phyloP scores from a whole-genome alignment of 2,113 vertebrate species.

The Actinemys pallida region DNA sequence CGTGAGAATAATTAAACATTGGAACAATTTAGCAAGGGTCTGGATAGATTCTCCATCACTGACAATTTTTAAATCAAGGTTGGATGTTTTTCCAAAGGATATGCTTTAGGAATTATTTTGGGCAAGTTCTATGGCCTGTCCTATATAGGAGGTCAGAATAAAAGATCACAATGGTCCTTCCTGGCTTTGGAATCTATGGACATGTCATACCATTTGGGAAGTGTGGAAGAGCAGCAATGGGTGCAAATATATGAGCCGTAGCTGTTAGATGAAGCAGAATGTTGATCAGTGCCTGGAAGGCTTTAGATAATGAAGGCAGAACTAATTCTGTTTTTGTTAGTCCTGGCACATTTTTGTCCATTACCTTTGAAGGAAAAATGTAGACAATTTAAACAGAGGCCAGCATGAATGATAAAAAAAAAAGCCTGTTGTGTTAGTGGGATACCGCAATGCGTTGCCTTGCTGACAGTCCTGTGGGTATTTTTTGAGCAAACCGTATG shows the following conservation, averaged over 20 bases:
- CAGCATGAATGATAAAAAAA: conserved; percentile 3
- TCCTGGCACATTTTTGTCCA: conserved; percentile 4
- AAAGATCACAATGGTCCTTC: not conserved
- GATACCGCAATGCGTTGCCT: fast-evolving
- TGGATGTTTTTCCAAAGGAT: not conserved
- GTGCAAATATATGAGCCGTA: not conserved
- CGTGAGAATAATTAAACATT: not conserved
- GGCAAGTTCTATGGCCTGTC: not conserved
- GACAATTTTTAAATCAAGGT: not conserved
- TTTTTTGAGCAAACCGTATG: conserved; percentile 54
- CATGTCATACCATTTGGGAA: fast-evolving
- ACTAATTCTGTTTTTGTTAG: not conserved
- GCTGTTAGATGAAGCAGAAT: not conserved
- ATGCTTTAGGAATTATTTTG: not conserved
- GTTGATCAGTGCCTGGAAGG: not conserved
- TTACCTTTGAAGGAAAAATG: conserved; percentile 19
- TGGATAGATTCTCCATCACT: not conserved
- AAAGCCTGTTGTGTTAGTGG: conserved; percentile 28
- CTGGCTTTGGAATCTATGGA: not conserved
- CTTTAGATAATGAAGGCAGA: not conserved
- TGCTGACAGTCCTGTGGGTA: conserved; percentile 35
- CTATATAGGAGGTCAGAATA: not conserved
- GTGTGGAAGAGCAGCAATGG: not conserved
- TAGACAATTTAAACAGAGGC: not conserved
- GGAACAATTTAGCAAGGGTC: not conserved